Conservation (phyloP, 2,113 vertebrate species). For the Orcinus orca region DNA sequence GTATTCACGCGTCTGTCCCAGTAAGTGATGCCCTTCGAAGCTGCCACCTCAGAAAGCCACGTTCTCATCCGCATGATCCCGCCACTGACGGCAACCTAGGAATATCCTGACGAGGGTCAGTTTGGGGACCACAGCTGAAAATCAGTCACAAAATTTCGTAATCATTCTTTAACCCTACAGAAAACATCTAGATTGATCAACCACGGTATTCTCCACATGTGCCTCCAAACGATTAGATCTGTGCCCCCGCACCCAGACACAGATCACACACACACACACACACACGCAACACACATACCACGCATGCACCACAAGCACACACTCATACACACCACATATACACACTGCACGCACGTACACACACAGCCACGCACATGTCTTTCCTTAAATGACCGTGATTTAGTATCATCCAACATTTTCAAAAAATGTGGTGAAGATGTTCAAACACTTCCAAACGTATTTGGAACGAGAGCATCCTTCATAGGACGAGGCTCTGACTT, state of each 20-base stretch:
- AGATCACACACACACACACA: too few relatives aligned
- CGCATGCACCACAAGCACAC: too few relatives aligned
- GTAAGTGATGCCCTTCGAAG: fast-evolving
- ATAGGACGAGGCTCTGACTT: fast-evolving
- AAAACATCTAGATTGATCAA: not conserved
- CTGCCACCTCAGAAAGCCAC: not conserved
- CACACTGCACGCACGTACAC: not conserved
- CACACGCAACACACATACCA: fast-evolving
- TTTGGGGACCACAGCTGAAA: not conserved
- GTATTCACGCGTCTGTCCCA: not conserved
- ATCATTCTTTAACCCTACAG: not conserved
- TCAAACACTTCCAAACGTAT: not conserved
- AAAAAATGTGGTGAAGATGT: not conserved
- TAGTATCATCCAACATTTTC: not conserved
- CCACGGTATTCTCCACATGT: not conserved
- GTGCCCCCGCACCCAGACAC: too few relatives aligned
- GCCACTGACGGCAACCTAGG: not conserved
- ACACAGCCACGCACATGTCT: fast-evolving
- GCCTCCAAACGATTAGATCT: not conserved
- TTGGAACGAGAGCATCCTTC: not conserved
- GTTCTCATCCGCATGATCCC: fast-evolving
- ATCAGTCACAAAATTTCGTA: not conserved
- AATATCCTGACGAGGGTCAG: not conserved
- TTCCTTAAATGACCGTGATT: not conserved
- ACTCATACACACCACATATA: not conserved